These are phyloP conservation scores for Orcinus orca DNA, from an alignment of 2,113 vertebrate genomes.

Conservation along the genomic window DNA sequence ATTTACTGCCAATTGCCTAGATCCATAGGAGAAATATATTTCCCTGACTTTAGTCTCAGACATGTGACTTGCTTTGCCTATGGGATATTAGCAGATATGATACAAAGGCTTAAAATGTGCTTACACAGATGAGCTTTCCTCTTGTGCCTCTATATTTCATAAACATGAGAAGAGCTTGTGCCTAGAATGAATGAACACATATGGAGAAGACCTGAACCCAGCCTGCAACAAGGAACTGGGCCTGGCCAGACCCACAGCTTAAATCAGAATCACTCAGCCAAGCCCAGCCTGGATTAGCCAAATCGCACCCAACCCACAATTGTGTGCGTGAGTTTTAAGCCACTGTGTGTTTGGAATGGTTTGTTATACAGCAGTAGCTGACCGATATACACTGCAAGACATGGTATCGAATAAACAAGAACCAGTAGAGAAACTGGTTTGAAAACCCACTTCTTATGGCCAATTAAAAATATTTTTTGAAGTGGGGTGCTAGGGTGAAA, in stretches of 20 bases:
- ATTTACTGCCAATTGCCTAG: background rate
- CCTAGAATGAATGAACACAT: background rate
- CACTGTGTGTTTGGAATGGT: background rate
- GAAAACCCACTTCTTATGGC: background rate
- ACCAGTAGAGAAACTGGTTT: background rate
- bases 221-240: background rate
- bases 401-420: background rate
- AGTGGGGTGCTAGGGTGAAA: background rate
- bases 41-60: background rate
- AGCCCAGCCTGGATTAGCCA: background rate
- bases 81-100: background rate
- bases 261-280: background rate
- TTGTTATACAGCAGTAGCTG: background rate
- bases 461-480: constrained; percentile 35
- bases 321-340: background rate
- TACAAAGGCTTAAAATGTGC: background rate
- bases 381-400: background rate
- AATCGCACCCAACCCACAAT: background rate
- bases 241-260: background rate
- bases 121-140: background rate
- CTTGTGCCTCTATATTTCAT: background rate
- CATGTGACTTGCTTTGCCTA: background rate
- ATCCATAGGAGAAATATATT: background rate
- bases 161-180: background rate
- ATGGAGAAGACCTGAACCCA: background rate